phyloP scores from a whole-genome alignment of 2,797 vertebrate species.

The Yasuhikotakia modesta region DNA sequence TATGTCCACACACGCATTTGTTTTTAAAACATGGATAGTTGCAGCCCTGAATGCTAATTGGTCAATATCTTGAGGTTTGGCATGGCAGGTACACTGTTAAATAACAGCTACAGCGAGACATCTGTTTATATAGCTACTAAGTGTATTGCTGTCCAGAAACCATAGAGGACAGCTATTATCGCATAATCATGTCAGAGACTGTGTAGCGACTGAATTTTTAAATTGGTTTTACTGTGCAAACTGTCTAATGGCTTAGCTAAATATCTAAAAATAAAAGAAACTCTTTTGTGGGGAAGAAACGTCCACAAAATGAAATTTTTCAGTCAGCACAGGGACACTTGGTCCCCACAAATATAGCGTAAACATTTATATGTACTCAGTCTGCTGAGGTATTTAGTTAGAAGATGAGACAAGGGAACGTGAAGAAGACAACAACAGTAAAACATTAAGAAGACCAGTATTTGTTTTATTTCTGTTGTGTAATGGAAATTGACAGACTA shows the following conservation, averaged over 20 bases:
- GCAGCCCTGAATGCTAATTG: not conserved
- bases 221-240: no score
- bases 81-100: not conserved
- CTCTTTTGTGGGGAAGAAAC: not conserved
- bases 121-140: not conserved
- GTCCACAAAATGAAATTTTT: not conserved
- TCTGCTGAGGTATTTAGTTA: conserved; percentile 47
- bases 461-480: not conserved
- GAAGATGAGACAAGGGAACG: conserved; percentile 37
- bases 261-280: no score
- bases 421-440: conserved; percentile 1
- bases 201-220: not conserved
- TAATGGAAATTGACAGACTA: not conserved
- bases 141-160: not conserved
- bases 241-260: no score
- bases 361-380: conserved; percentile 47
- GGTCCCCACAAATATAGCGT: conserved; percentile 35
- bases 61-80: not conserved
- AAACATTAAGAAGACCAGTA: conserved; percentile 22
- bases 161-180: not conserved
- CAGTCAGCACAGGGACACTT: not conserved
- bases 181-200: not conserved
- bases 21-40: not conserved
- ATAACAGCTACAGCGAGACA: not conserved
- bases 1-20: not conserved